Percentiles rank a stretch among this genome's conserved stretches.
phyloP scores from a whole-genome alignment of 2,888 invertebrate species.

The Tenthredo scrophulariae region DNA sequence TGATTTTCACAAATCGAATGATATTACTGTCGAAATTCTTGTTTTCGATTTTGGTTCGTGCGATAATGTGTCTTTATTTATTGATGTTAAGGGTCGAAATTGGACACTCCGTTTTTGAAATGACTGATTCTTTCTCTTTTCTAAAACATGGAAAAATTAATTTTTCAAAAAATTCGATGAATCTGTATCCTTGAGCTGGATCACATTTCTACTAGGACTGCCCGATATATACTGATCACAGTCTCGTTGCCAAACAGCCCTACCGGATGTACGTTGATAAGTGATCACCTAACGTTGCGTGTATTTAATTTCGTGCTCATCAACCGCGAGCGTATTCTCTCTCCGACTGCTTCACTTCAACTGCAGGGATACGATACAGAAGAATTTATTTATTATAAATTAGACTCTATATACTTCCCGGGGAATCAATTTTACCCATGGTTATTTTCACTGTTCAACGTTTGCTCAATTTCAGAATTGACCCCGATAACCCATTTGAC shows the following conservation, averaged over 20 bases:
- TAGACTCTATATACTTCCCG: neutral
- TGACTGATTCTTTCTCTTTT: neutral
- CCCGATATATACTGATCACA: constrained; percentile 30
- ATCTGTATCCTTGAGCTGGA: neutral
- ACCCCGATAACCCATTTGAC: constrained; percentile 15
- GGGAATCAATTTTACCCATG: neutral
- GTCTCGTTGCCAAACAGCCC: constrained; percentile 15
- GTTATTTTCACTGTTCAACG: neutral
- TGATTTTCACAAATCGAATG: neutral
- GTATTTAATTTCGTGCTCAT: constrained; percentile 45
- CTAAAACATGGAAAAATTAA: neutral
- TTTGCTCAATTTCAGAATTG: neutral
- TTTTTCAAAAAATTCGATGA: neutral
- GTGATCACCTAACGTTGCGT: constrained; percentile 43
- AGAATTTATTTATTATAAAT: neutral
- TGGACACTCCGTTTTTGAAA: neutral
- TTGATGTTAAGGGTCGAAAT: neutral
- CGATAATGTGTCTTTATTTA: neutral
- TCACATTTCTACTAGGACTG: constrained; percentile 19
- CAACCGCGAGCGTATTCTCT: constrained; percentile 31
- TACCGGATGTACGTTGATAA: constrained; percentile 44
- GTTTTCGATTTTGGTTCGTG: neutral
- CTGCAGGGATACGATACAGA: neutral
- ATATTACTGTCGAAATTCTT: neutral
- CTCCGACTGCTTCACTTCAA: constrained; percentile 28